Percentiles rank a stretch among this genome's conserved stretches.
Conservation (phyloP, 2,113 vertebrate species). For the Dromiciops gliroides region DNA sequence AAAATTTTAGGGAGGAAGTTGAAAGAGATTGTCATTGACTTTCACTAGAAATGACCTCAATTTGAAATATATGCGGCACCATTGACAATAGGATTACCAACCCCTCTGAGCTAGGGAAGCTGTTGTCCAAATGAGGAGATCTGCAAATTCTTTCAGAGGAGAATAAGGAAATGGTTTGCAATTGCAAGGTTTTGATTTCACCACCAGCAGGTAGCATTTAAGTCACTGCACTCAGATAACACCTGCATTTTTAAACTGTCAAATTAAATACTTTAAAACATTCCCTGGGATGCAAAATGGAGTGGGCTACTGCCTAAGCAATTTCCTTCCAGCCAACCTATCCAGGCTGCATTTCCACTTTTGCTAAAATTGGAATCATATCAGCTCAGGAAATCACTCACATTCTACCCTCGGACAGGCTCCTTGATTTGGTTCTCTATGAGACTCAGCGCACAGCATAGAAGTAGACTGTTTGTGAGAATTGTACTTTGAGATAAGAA, state of each 20-base stretch:
- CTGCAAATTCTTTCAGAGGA: not conserved
- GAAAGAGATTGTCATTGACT: not conserved
- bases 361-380: not conserved
- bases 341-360: not conserved
- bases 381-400: not conserved
- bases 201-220: not conserved
- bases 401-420: not conserved
- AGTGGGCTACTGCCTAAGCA: not conserved
- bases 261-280: not conserved
- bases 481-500: conserved; percentile 47
- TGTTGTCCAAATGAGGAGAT: not conserved
- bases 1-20: not conserved
- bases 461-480: not conserved
- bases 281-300: not conserved
- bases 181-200: not conserved
- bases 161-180: not conserved
- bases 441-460: not conserved
- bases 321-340: not conserved
- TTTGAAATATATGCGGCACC: not conserved
- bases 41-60: not conserved
- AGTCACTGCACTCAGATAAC: not conserved
- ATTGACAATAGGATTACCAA: not conserved
- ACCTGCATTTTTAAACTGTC: accelerated
- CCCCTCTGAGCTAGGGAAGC: not conserved
- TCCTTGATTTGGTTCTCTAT: not conserved